Evolutionary conservation across 2,888 invertebrate genomes (phyloP).

Genomic region (Volucella inanis): DNA sequence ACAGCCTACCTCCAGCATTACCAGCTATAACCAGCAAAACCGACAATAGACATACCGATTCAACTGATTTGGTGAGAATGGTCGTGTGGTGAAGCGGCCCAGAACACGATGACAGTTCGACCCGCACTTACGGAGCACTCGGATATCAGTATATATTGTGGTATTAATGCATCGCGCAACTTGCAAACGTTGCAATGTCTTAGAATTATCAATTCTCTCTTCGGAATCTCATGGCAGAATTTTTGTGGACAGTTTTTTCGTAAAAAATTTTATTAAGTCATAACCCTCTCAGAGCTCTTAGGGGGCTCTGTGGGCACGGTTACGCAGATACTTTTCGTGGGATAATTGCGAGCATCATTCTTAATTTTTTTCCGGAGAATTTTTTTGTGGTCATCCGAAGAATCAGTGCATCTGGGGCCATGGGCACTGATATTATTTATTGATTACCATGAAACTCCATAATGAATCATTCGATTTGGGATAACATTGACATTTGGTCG

Average conservation of each 20-base stretch:
- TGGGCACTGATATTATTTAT: constrained; percentile 47
- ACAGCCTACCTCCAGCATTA: constrained; percentile 37
- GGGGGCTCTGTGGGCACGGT: constrained; percentile 47
- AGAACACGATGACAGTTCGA: constrained; percentile 63
- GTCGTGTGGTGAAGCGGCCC: constrained; percentile 17
- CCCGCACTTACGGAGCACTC: constrained; percentile 69
- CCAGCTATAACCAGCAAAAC: constrained; percentile 18
- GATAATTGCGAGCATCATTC: constrained; percentile 32
- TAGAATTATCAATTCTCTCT: constrained; percentile 73
- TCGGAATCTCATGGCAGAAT: constrained; percentile 58
- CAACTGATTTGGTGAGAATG: constrained; percentile 68
- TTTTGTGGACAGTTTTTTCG: constrained; percentile 20
- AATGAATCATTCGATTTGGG: constrained; percentile 66
- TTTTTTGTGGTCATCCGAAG: constrained; percentile 51
- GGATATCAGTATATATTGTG: not conserved
- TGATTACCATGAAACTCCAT: constrained; percentile 39
- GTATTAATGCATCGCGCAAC: not conserved
- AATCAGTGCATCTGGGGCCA: constrained; percentile 50
- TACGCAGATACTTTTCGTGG: constrained; percentile 30
- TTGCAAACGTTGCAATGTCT: constrained; percentile 37
- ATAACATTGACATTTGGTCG: constrained; percentile 60
- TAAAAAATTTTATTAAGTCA: constrained; percentile 69
- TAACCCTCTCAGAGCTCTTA: constrained; percentile 31
- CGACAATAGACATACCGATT: constrained; percentile 66
- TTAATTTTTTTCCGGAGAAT: not conserved